These are phyloP conservation scores for Proctacanthus coquilletti DNA, from an alignment of 1,140 invertebrate species.

Conservation along the genomic window DNA sequence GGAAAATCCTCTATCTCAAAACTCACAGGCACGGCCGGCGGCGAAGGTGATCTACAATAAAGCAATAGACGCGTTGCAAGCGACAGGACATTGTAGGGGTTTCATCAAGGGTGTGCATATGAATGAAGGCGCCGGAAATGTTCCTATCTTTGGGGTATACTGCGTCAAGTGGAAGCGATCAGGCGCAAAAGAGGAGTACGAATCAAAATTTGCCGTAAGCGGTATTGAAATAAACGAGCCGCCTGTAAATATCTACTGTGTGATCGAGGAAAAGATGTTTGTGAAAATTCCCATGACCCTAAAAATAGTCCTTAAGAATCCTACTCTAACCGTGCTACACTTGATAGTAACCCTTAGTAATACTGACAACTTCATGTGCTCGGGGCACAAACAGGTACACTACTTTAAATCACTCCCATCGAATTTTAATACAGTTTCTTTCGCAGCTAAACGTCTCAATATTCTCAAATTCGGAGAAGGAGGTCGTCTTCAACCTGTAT, in stretches of 20 bases:
- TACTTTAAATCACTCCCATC: constrained; percentile 1
- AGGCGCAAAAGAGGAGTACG: constrained; percentile 23
- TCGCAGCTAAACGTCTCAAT: constrained; percentile 24
- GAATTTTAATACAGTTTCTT: neutral
- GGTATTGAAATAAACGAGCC: constrained; percentile 23
- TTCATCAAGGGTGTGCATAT: constrained; percentile 19
- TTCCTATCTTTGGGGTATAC: constrained; percentile 19
- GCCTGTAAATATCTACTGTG: constrained; percentile 27
- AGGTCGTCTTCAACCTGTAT: constrained; percentile 27
- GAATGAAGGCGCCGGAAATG: neutral
- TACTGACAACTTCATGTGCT: constrained; percentile 29
- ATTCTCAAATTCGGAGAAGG: constrained; percentile 25
- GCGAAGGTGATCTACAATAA: constrained; percentile 19
- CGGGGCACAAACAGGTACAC: constrained; percentile 26
- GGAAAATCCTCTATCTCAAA: neutral
- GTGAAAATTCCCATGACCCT: constrained; percentile 29
- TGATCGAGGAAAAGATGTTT: constrained; percentile 30
- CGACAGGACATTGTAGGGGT: constrained; percentile 21
- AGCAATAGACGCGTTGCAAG: constrained; percentile 21
- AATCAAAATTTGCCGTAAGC: constrained; percentile 26
- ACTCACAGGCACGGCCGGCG: neutral
- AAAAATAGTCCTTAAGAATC: constrained; percentile 25
- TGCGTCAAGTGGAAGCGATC: constrained; percentile 25
- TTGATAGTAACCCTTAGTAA: constrained; percentile 22
- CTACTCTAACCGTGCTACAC: constrained; percentile 21